A percentile compares a stretch with the other conserved stretches of the same genome.
Evolutionary conservation across 1,140 invertebrate species (phyloP).

Genomic region (Drosophila oshimai): DNA sequence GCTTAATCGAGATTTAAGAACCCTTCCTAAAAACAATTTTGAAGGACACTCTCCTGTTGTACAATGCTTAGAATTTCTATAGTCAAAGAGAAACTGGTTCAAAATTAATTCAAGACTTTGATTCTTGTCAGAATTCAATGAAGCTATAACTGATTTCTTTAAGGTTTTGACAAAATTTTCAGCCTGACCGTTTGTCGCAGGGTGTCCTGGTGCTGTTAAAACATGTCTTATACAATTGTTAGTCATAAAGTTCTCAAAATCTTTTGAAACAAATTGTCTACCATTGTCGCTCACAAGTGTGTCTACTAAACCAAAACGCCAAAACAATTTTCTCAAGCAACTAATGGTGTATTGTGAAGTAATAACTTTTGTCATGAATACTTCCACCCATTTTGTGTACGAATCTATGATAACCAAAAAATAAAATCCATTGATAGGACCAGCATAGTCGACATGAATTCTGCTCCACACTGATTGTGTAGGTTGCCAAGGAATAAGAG

Average conservation of each 20-base stretch:
- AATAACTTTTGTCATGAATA: slow-evolving; percentile 3
- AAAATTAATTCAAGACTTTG: neutral
- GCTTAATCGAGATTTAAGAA: no score
- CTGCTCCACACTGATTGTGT: slow-evolving; percentile 4
- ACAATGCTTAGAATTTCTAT: no score
- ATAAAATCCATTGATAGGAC: neutral
- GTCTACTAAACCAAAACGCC: slow-evolving; percentile 1
- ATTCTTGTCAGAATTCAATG: neutral
- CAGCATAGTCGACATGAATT: slow-evolving; percentile 7
- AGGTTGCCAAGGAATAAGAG: slow-evolving; percentile 4
- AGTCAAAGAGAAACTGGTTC: no score
- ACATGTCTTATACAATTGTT: no score
- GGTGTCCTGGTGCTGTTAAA: no score
- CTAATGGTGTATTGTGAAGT: no score
- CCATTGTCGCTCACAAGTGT: neutral
- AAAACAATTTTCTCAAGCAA: no score
- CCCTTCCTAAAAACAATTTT: no score
- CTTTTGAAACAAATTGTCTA: neutral
- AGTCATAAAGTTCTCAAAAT: neutral
- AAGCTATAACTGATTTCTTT: neutral
- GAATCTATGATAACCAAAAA: neutral
- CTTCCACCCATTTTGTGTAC: slow-evolving; percentile 3
- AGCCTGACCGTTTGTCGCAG: slow-evolving; percentile 3
- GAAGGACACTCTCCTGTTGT: no score
- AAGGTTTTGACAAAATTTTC: neutral